These are phyloP conservation scores for Hydractinia echinata DNA, from an alignment of 30 jellyfish, hydroid and myxozoan genomes.

Conservation along the genomic window DNA sequence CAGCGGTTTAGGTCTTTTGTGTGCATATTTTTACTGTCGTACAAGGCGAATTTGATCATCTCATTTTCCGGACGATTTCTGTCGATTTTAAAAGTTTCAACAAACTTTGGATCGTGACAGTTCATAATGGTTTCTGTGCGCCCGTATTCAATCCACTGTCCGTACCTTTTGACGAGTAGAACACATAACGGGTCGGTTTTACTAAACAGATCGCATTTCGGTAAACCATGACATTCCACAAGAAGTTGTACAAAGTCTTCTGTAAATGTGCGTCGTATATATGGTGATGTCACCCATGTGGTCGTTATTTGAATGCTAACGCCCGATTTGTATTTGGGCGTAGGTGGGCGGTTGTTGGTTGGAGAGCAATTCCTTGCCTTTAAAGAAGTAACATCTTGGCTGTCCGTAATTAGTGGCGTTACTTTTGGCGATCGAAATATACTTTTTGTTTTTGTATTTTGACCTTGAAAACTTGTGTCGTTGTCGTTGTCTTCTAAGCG, in stretches of 20 bases:
- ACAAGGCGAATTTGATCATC: constrained; percentile 40
- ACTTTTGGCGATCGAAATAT: no score
- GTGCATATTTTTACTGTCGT: constrained; percentile 59
- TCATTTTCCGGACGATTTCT: constrained; percentile 55
- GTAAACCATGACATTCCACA: constrained; percentile 63
- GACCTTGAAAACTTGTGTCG: no score
- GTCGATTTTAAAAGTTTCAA: constrained; percentile 65
- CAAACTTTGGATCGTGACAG: constrained; percentile 66
- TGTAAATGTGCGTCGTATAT: constrained; percentile 14
- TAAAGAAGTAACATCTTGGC: no score
- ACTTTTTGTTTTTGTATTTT: no score
- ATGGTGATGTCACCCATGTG: constrained; percentile 15
- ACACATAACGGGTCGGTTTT: constrained; percentile 76
- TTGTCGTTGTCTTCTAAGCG: no score
- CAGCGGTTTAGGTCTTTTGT: constrained; percentile 66
- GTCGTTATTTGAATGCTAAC: no score
- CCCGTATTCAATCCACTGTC: constrained; percentile 73
- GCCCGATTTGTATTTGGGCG: no score
- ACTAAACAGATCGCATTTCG: constrained; percentile 60
- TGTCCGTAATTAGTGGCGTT: no score
- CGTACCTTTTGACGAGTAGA: constrained; percentile 51
- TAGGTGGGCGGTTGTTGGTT: no score
- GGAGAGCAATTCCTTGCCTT: no score
- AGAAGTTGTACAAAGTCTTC: constrained; percentile 46
- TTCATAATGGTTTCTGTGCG: constrained; percentile 74